Base-by-base conservation (phyloP, 1,140 invertebrate genomes). In the Sipha flava region DNA sequence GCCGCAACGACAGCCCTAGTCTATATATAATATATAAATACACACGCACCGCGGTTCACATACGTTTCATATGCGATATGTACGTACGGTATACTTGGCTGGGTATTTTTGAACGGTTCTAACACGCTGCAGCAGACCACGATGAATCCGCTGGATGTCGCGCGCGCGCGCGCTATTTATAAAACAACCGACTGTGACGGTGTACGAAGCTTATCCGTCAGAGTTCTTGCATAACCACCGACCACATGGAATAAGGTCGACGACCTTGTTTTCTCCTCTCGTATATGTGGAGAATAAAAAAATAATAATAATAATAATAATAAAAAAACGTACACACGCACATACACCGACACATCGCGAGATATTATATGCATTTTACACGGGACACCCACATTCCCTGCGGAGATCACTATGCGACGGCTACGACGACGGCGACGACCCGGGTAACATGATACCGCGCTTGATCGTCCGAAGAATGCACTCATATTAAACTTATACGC, bases 361-460 rank as follows among this genome's bases (percentile, higher is more conserved):
- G 66, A 70, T 29, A 47, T 70, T 70, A 47, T 70, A 29, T 18
- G 43, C 26, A 7, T 45, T 70, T 70, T 45, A 31, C 43, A 47
- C 43, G 43, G 72, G 80, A 81, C 70, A 72, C 70, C 70, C 72
- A 66, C 59, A 77, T 81, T 66, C 80, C 31, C 40, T 49, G 66
- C 43, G 40, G 43, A 47, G 66, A 70, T 70, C 64, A 34, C n/a
- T 47, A 31, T 6, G 66, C 66, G 40, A 47, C 54, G 37, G 10
- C 37, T 4, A 40, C 37, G 37, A 40, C 37, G 37, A 10, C 37
- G 37, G 10, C 37, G 49, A 52, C 66, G 66, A 70, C 40, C n/a
- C 66, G 66, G 43, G 80, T 81, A 81, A 82, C 81, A 81, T 79
- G 80, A 81, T 82, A 81, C 81, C 81, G 16, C 54, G 21, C 29